Conservation (phyloP, 1,140 invertebrate genomes). For the Melanaphis sacchari region DNA sequence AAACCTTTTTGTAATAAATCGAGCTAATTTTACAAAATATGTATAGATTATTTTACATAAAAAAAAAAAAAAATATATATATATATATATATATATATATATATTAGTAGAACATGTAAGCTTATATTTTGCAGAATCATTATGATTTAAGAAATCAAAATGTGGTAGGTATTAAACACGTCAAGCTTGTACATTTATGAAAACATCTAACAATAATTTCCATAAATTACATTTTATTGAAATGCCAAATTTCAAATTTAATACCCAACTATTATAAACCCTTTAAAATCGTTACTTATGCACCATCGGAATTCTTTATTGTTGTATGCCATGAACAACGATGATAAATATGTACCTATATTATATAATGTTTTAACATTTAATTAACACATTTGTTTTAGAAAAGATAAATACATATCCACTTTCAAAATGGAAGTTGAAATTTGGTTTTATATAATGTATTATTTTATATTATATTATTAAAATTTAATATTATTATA, state of each 20-base stretch:
- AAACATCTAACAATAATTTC: neutral
- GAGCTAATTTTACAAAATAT: no score
- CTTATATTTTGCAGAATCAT: neutral
- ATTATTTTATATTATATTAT: neutral
- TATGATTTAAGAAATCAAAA: neutral
- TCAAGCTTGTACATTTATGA: neutral
- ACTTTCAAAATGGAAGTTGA: neutral
- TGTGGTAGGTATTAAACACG: neutral
- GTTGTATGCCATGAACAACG: neutral
- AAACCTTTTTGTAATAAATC: no score
- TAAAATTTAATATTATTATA: neutral
- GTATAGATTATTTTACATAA: no score
- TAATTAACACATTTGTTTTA: no score
- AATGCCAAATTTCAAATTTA: neutral
- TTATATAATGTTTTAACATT: neutral
- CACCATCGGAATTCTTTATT: neutral
- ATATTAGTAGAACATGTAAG: neutral
- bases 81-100: no score
- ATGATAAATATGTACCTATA: neutral
- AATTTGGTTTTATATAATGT: neutral
- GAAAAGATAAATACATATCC: neutral
- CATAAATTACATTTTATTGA: neutral
- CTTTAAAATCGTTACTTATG: neutral
- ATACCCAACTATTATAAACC: neutral
- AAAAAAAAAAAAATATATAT: no score